Conservation (phyloP, 2,113 vertebrate genomes). For the Gambusia holbrooki region DNA sequence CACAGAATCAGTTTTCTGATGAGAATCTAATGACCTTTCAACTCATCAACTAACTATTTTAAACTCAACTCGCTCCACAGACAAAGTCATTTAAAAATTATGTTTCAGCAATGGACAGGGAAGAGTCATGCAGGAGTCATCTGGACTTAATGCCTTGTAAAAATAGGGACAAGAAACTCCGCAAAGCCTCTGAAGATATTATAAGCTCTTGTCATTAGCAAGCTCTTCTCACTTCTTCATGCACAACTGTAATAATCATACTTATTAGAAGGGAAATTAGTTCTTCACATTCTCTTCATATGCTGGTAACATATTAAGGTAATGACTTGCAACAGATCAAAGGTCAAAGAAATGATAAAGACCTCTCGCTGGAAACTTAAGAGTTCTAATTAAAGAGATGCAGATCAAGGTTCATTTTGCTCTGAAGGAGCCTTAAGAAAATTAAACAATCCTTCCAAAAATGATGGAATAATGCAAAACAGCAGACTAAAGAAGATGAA, state of each 20-base stretch:
- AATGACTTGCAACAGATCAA: slow-evolving; percentile 66
- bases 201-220: slow-evolving; percentile 59
- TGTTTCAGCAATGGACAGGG: slow-evolving; percentile 42
- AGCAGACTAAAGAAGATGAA: slow-evolving; percentile 12
- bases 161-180: slow-evolving; percentile 29
- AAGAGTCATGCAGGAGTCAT: slow-evolving; percentile 54
- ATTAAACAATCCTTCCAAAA: slow-evolving; percentile 25
- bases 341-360: slow-evolving; percentile 62
- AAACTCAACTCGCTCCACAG: slow-evolving; percentile 55
- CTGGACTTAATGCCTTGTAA: slow-evolving; percentile 40
- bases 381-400: slow-evolving; percentile 61
- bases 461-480: slow-evolving; percentile 13
- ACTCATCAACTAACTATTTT: slow-evolving; percentile 72
- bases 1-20: slow-evolving; percentile 46
- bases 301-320: slow-evolving; percentile 58
- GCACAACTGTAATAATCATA: slow-evolving; percentile 61
- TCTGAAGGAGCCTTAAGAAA: slow-evolving; percentile 31
- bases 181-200: slow-evolving; percentile 60
- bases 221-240: slow-evolving; percentile 44
- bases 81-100: slow-evolving; percentile 47
- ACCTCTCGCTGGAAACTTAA: slow-evolving; percentile 32
- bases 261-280: slow-evolving; percentile 64
- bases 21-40: slow-evolving; percentile 66
- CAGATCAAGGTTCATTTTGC: slow-evolving; percentile 48
- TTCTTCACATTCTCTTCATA: slow-evolving; percentile 44